phyloP scores from a whole-genome alignment of 2,113 vertebrate genomes.

The Maccullochella peelii region DNA sequence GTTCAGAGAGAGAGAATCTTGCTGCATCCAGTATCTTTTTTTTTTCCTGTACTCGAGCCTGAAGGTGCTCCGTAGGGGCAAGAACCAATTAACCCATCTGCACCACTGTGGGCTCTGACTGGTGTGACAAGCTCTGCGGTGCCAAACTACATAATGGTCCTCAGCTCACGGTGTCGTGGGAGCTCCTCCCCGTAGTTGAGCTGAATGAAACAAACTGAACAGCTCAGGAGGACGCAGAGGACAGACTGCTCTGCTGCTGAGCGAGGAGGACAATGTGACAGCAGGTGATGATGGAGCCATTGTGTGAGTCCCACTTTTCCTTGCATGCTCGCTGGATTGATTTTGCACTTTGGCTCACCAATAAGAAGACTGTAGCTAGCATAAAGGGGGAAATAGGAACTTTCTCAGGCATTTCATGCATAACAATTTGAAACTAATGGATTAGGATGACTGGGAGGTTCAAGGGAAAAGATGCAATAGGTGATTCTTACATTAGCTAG shows the following conservation, averaged over 20 bases:
- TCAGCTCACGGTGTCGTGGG: slow-evolving; percentile 35
- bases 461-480: neutral
- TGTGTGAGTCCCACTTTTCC: slow-evolving; percentile 24
- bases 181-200: slow-evolving; percentile 37
- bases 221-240: slow-evolving; percentile 28
- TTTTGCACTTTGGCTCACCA: slow-evolving; percentile 1
- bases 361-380: neutral
- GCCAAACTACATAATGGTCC: slow-evolving; percentile 56
- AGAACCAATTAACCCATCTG: slow-evolving; percentile 71
- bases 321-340: slow-evolving; percentile 9
- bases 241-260: slow-evolving; percentile 21
- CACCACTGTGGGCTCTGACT: slow-evolving; percentile 41
- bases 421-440: neutral
- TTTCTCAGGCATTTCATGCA: neutral
- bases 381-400: too few species aligned
- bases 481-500: neutral
- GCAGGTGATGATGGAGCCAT: slow-evolving; percentile 36
- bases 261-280: slow-evolving; percentile 40
- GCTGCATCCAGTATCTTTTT: neutral
- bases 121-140: slow-evolving; percentile 49
- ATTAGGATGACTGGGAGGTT: neutral
- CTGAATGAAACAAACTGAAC: slow-evolving; percentile 32
- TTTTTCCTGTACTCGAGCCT: slow-evolving; percentile 6
- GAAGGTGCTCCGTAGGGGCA: slow-evolving; percentile 43
- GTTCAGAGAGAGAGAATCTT: neutral